Evolutionary conservation across 2,888 invertebrate species (phyloP), one percentile per base, ranked within the genome.

Genomic region (Idaea dimidiata): DNA sequence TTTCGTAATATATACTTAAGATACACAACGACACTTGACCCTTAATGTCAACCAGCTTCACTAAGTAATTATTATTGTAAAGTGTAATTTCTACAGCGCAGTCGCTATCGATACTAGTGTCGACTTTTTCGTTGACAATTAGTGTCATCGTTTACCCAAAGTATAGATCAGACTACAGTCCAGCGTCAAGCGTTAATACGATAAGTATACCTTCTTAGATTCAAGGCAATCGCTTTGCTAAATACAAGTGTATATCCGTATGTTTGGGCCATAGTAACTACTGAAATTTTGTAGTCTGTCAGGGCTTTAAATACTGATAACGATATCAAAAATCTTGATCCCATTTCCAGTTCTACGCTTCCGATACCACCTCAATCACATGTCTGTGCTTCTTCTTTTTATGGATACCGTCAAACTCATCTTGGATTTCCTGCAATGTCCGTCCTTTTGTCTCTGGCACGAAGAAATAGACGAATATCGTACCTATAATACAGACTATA

Each of bases 371-470:
- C 74, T 93, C 89, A 63, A 93, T 91, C 1, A 93, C 86, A 71
- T 92, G 92, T 62, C 81, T 86, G 62, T 93, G 93, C 61, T 82
- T 87, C 71, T 83, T 87, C 59, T 83, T 85, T 65, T 87, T 88
- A 64, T 87, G 88, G 14, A 77, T 87, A 0, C 93, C 93, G 58
- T 89, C 87, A 33, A 94, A 88, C 64, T 94, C 90, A 64, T 89
- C 82, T 65, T 93, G 93, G 54, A 95, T 94, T 69, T 95, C 93
- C 56, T 91, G 82, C 57, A 94, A 72, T 4, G 88, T 91, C 71
- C 93, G 93, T 0, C 91, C 94, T 80, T 94, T 94, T 0, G 95
- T 95, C 83, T 97, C 97, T 0, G 96, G 96, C 0, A 97, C 94
- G 59, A 94, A 88, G 66, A 94, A 88, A 61, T 93, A 93, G 0